Percentiles rank a stretch among this genome's conserved stretches.
Conservation (phyloP, 2,888 invertebrate species). For the Drosophila longiperda region DNA sequence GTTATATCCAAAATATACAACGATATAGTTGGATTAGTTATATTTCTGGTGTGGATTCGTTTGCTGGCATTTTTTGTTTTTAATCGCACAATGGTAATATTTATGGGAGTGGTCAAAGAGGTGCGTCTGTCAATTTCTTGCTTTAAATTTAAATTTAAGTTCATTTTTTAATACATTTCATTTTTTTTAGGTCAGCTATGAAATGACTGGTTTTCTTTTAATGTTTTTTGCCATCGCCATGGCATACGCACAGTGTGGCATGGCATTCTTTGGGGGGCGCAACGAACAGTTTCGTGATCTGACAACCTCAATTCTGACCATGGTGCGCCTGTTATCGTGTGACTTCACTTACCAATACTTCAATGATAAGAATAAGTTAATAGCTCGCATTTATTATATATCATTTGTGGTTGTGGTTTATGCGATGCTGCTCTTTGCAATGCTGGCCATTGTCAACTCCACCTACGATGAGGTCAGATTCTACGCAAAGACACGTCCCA, state of each 20-base stretch:
- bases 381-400: slow-evolving; percentile 38
- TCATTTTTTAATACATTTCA: neutral
- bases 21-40: slow-evolving; percentile 33
- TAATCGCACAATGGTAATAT: slow-evolving; percentile 59
- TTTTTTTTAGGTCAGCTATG: slow-evolving; percentile 41
- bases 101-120: slow-evolving; percentile 29
- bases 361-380: neutral
- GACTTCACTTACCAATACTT: slow-evolving; percentile 29
- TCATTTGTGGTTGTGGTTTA: slow-evolving; percentile 49
- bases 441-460: slow-evolving; percentile 48
- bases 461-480: slow-evolving; percentile 37
- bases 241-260: slow-evolving; percentile 50
- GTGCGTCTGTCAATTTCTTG: slow-evolving; percentile 16
- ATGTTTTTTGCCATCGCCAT: slow-evolving; percentile 39
- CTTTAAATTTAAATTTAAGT: neutral
- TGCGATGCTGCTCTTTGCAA: slow-evolving; percentile 44
- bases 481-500: neutral
- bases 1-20: slow-evolving; percentile 20
- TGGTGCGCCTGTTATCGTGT: slow-evolving; percentile 40
- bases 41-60: slow-evolving; percentile 57
- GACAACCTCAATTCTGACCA: slow-evolving; percentile 28
- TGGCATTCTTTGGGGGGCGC: slow-evolving; percentile 41
- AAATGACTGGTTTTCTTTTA: slow-evolving; percentile 47
- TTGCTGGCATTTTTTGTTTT: slow-evolving; percentile 44
- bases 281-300: slow-evolving; percentile 31